These are phyloP conservation scores for Gymnothorax reevesii DNA, from an alignment of 2,797 vertebrate species.

Conservation along the genomic window DNA sequence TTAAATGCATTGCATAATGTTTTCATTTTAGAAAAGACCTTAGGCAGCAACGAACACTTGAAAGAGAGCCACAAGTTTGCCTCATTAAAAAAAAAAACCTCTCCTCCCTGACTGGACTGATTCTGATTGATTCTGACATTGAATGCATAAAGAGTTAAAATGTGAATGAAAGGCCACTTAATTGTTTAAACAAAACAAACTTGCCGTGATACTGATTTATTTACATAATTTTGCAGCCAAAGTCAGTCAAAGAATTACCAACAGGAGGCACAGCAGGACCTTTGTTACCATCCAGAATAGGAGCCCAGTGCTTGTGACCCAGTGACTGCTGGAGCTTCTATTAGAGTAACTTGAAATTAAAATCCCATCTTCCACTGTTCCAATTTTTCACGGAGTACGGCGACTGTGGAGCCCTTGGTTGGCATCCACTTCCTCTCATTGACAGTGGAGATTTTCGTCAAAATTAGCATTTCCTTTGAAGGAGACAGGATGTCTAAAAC, in stretches of 20 bases:
- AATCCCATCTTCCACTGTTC: neutral
- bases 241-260: neutral
- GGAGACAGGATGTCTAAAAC: slow-evolving; percentile 12
- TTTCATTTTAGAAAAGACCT: slow-evolving; percentile 2
- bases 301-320: slow-evolving; percentile 21
- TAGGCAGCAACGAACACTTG: neutral
- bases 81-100: neutral
- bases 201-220: slow-evolving; percentile 43
- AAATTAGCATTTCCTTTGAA: neutral
- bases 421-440: slow-evolving; percentile 38
- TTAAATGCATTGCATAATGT: neutral
- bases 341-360: slow-evolving; percentile 49
- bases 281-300: neutral
- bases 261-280: slow-evolving; percentile 20
- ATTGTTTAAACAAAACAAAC: slow-evolving; percentile 45
- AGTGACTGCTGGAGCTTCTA: slow-evolving; percentile 25
- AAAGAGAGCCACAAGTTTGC: neutral
- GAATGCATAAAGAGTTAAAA: slow-evolving; percentile 28
- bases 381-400: slow-evolving; percentile 53
- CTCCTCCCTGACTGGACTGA: neutral
- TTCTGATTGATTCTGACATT: neutral
- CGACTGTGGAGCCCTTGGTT: slow-evolving; percentile 38
- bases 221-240: neutral
- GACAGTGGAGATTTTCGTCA: neutral
- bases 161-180: slow-evolving; percentile 11